Base-by-base conservation (phyloP, 2,888 invertebrate genomes). In the Lasioglossum vierecki region DNA sequence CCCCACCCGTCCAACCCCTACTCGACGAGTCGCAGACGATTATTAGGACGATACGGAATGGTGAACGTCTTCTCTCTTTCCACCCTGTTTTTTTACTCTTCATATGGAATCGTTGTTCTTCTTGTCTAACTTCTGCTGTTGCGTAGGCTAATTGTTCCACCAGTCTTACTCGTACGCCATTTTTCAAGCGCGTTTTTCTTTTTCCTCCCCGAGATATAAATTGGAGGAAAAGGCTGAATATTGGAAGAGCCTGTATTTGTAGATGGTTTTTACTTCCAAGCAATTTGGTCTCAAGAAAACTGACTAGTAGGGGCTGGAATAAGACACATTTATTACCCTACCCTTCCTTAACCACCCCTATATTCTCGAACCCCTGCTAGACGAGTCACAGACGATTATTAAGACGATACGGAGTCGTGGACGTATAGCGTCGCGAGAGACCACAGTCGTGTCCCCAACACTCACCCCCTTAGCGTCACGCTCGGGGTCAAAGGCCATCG, bases 41-140 rank as follows among this genome's bases (percentile, higher is more conserved):
- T 91, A 91, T 91, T 89, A 89, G 87, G 83, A 90, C 91, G 91
- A 93, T 93, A 92, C 92, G 92, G 89, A 92, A 93, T 91, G 86
- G 90, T 79, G 82, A 80, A 76, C 88, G 86, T 89, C 90, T 53
- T n/a, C 53, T 53, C 53, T 53, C 53, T 22, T 2, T 53, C n/a
- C 9, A n/a, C 1, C n/a, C 9, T 53, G 53, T 53, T 53, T 13
- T 46, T 53, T 46, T 53, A 53, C 9, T n/a, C 22, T 2, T 3
- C 53, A 9, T n/a, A 53, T 2, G 49, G 2, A 53, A 53, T 22
- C 49, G 49, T 6, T 53, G 22, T 9, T 9, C 9, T n/a, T 53
- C 8, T 9, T 9, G 2, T 53, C 9, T n/a, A 22, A 53, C 22
- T 22, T 53, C 22, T 22, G 8, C 15, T 49, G 22, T 49, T 22